These are phyloP conservation scores for Coleophora flavipennella DNA, from an alignment of 2,888 invertebrate species.

Conservation along the genomic window DNA sequence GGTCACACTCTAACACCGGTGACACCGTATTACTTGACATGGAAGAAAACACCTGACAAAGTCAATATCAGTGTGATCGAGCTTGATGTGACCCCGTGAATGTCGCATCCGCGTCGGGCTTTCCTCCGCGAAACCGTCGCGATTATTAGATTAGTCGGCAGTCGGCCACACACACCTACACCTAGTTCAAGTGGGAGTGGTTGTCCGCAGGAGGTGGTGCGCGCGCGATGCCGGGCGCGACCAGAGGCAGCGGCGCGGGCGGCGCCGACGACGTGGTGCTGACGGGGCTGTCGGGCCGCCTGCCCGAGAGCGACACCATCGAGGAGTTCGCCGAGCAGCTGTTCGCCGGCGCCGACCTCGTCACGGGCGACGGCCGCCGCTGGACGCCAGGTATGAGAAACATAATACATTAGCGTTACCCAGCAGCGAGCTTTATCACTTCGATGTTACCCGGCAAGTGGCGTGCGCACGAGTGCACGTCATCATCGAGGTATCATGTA, in stretches of 20 bases:
- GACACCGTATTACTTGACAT: no score
- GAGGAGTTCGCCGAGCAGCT: slow-evolving; percentile 95
- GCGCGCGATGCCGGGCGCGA: slow-evolving; percentile 47
- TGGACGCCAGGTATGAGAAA: slow-evolving; percentile 88
- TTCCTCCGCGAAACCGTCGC: not conserved
- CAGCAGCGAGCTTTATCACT: no score
- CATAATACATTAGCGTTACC: no score
- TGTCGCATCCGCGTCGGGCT: not conserved
- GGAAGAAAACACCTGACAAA: no score
- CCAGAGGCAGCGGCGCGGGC: slow-evolving; percentile 40
- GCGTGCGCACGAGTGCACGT: no score
- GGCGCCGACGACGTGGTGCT: slow-evolving; percentile 81
- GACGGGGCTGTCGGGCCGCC: slow-evolving; percentile 87
- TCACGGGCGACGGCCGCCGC: slow-evolving; percentile 91
- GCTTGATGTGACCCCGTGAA: not conserved
- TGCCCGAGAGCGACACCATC: slow-evolving; percentile 92
- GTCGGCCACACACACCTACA: not conserved
- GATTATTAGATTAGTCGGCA: not conserved
- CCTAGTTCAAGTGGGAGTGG: not conserved
- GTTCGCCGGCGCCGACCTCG: slow-evolving; percentile 91
- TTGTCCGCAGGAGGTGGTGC: not conserved
- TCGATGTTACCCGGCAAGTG: no score
- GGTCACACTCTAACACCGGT: no score
- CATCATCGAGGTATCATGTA: no score
- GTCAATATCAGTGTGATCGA: no score